These are phyloP conservation scores for Schlechtendalia chinensis DNA, from an alignment of 1,140 invertebrate species.

Conservation along the genomic window DNA sequence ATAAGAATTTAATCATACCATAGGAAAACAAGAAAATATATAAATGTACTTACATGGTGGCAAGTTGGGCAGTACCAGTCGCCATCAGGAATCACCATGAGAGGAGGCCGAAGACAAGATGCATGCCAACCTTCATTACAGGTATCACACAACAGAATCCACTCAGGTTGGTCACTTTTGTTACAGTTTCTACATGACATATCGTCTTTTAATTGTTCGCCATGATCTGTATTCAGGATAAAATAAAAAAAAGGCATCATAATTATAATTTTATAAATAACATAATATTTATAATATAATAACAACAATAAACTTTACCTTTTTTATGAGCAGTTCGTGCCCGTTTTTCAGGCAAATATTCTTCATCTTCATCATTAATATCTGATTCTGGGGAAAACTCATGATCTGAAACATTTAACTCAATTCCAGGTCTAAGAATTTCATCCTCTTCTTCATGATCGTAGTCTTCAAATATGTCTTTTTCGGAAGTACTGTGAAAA, in stretches of 20 bases:
- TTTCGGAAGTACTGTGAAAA: constrained; percentile 59
- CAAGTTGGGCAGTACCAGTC: constrained; percentile 97
- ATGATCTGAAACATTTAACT: constrained; percentile 77
- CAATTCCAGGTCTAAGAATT: constrained; percentile 44
- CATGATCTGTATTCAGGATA: constrained; percentile 51
- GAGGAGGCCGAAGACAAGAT: constrained; percentile 82
- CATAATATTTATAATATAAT: not conserved
- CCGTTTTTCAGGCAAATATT: constrained; percentile 63
- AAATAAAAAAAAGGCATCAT: not conserved
- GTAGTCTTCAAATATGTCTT: constrained; percentile 61
- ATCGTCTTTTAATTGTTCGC: constrained; percentile 61
- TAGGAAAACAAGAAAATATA: constrained; percentile 34
- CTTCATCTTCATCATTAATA: constrained; percentile 64
- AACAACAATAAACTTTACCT: not conserved
- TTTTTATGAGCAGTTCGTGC: constrained; percentile 63
- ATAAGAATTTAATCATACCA: constrained; percentile 14
- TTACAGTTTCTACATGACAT: constrained; percentile 81
- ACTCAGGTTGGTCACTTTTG: constrained; percentile 89
- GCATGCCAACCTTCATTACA: constrained; percentile 95
- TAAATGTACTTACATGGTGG: constrained; percentile 68
- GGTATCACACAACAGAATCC: constrained; percentile 90
- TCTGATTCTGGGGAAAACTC: constrained; percentile 84
- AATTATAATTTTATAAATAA: not conserved
- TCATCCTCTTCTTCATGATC: constrained; percentile 60
- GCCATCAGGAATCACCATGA: constrained; percentile 91